A percentile compares a stretch with the other conserved stretches of the same genome.
Conservation (phyloP, 2,888 invertebrate genomes). For the Tupiocoris notatus region DNA sequence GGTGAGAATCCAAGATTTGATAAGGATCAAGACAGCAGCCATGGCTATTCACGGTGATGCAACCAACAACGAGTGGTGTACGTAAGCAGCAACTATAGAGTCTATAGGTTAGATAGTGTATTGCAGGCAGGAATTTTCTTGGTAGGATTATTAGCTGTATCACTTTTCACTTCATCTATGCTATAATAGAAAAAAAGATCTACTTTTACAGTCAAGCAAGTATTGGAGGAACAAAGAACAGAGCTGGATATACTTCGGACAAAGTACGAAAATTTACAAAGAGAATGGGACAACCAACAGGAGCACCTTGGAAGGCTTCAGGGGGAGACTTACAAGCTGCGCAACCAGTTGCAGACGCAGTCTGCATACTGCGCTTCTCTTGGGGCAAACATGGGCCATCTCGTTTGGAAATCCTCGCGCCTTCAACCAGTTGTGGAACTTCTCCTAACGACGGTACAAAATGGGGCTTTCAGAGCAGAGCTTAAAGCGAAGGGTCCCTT, state of each 20-base stretch:
- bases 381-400: constrained; percentile 54
- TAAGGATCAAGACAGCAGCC: too few species aligned
- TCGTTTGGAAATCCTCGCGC: constrained; percentile 55
- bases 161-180: neutral
- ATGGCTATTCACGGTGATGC: neutral
- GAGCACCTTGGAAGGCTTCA: constrained; percentile 50
- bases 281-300: constrained; percentile 51
- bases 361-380: constrained; percentile 54
- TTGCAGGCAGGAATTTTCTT: too few species aligned
- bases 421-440: constrained; percentile 52
- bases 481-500: too few species aligned
- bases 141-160: too few species aligned
- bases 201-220: constrained; percentile 28
- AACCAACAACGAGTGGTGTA: neutral
- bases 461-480: too few species aligned
- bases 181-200: neutral
- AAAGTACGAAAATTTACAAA: constrained; percentile 48
- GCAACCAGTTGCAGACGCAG: constrained; percentile 52
- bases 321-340: constrained; percentile 49
- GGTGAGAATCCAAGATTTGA: too few species aligned
- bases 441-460: constrained; percentile 53
- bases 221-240: constrained; percentile 30
- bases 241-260: constrained; percentile 33
- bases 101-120: too few species aligned
- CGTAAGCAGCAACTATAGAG: too few species aligned